Conservation (phyloP, 2,888 invertebrate species). For the Hesperia comma region DNA sequence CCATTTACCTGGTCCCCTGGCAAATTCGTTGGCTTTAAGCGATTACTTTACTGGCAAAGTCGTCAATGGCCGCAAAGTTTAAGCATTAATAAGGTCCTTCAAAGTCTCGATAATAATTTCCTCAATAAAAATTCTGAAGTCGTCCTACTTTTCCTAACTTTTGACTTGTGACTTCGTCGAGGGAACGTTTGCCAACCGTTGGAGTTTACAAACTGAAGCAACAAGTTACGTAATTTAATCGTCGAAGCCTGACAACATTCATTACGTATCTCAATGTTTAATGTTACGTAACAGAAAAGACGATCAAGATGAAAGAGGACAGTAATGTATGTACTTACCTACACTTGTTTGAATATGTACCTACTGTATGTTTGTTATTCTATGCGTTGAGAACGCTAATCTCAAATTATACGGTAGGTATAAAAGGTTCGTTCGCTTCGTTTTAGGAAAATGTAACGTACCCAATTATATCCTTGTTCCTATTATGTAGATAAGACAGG, state of each 20-base stretch:
- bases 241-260: not conserved
- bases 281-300: no score
- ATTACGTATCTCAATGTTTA: no score
- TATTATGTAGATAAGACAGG: not conserved
- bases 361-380: no score
- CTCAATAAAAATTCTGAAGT: constrained; percentile 22
- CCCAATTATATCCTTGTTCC: not conserved
- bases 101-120: constrained; percentile 13
- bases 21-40: not conserved
- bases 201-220: constrained; percentile 10
- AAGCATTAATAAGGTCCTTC: constrained; percentile 15
- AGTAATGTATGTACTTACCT: no score
- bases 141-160: constrained; percentile 7
- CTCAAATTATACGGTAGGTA: not conserved
- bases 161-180: constrained; percentile 1
- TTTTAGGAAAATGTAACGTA: not conserved
- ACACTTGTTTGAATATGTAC: no score
- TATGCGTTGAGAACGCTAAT: no score
- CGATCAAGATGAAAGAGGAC: no score
- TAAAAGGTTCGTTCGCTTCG: not conserved
- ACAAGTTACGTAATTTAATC: constrained; percentile 1
- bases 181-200: constrained; percentile 9
- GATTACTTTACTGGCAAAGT: not conserved
- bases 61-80: constrained; percentile 8
- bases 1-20: not conserved